Percentiles rank a stretch among this genome's conserved stretches.
Conservation (phyloP, 2,888 invertebrate species). For the Drosophila lutescens region DNA sequence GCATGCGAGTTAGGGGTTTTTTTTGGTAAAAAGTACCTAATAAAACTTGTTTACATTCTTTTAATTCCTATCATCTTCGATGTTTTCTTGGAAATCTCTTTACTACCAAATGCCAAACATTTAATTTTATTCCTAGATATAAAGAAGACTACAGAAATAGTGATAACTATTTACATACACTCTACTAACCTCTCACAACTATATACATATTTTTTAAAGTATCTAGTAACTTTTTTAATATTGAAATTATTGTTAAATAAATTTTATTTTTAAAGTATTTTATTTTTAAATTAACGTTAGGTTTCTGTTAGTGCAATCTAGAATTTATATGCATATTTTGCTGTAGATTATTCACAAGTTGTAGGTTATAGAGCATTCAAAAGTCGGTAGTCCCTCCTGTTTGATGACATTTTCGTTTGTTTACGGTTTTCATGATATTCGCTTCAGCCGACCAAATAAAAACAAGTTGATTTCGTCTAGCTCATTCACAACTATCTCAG, state of each 20-base stretch:
- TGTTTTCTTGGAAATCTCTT: slow-evolving; percentile 1
- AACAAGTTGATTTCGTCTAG: slow-evolving; percentile 29
- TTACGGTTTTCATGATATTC: slow-evolving; percentile 17
- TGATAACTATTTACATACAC: neutral
- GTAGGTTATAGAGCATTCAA: neutral
- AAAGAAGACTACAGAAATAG: neutral
- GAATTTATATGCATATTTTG: no score
- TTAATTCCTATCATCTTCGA: no score
- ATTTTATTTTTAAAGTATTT: no score
- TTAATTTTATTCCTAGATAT: neutral
- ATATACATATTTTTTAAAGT: no score
- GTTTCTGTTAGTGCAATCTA: no score
- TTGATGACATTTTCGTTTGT: slow-evolving; percentile 8
- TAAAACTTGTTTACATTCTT: neutral
- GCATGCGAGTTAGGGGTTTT: neutral
- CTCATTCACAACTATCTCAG: slow-evolving; percentile 67
- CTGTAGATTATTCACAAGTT: no score
- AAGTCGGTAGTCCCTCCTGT: neutral
- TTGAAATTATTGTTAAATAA: no score
- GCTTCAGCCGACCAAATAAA: slow-evolving; percentile 20
- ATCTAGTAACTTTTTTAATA: no score
- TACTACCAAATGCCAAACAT: neutral
- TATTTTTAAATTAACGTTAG: no score
- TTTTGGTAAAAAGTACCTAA: neutral
- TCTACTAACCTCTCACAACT: neutral